A percentile compares a stretch with the other conserved stretches of the same genome.
Evolutionary conservation across 2,113 vertebrate species (phyloP).

Genomic region (Phylloscopus trochilus): DNA sequence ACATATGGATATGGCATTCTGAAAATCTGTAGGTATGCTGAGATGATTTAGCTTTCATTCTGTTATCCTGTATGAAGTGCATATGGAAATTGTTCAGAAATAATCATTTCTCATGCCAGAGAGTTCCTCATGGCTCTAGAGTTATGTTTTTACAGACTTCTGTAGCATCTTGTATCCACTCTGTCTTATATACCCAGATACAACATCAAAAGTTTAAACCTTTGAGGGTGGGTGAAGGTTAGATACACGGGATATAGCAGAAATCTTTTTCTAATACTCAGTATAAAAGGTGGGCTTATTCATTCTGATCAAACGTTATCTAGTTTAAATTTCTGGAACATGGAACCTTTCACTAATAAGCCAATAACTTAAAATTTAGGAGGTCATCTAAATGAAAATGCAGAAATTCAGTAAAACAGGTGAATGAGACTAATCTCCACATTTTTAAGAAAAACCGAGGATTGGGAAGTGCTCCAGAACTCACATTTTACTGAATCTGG

Average conservation of each 20-base stretch:
- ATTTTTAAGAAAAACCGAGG: neutral
- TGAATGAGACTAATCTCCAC: neutral
- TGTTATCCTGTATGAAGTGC: neutral
- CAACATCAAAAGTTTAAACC: neutral
- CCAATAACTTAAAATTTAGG: neutral
- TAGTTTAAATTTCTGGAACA: neutral
- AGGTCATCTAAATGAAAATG: conserved; percentile 34
- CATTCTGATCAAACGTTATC: neutral
- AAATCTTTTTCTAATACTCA: neutral
- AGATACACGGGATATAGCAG: neutral
- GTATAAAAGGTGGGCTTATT: neutral
- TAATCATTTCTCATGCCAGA: neutral
- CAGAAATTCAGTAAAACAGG: neutral
- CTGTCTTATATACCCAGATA: neutral
- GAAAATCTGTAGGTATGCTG: neutral
- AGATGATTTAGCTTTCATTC: neutral
- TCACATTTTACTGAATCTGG: neutral
- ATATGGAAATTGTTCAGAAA: neutral
- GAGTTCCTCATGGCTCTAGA: neutral
- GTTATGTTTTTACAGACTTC: neutral
- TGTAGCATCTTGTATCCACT: neutral
- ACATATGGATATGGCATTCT: neutral
- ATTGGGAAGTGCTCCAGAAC: conserved; percentile 1
- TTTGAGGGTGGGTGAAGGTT: neutral
- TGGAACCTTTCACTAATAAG: conserved; percentile 6